Base-by-base conservation (phyloP, 2,113 vertebrate species). In the Noctilio leporinus region DNA sequence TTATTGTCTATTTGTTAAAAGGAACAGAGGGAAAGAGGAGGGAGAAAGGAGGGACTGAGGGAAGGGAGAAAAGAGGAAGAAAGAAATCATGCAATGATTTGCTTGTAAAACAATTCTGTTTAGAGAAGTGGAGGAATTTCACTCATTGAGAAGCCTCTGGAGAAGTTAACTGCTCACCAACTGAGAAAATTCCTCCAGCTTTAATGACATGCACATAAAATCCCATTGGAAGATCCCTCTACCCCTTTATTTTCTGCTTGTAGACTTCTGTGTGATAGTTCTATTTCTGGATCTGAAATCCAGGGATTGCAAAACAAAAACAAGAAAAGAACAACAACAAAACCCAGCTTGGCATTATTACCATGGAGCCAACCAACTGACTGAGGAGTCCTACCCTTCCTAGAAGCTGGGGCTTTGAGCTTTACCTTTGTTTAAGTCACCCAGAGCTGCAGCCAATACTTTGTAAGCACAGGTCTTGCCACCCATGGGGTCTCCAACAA, bases 401-500 rank as follows among this genome's bases (percentile, higher is more conserved):
- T 30, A 28, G 35, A 89, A 78, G 53, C n/a, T n/a, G 73, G 49
- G 26, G 17, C 49, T 86, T 17, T n/a, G 53, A 69, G 47, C 0
- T 26, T 97, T 97, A 99, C 99, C 99, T 97, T 97, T 81, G 12
- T 95, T 95, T 93, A 99, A 93, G 94, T 99, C 98, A 33, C 97
- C 97, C 69, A 99, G 98, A 64, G 99, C 99, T 96, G 97, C 98
- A 80, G 99, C 98, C 62, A 99, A 97, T 87, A 99, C 99, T 97
- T 99, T 98, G 95, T 99, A 99, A 0, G 99, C 99, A 51, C 97
- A 99, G 1, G 98, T 99, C 95, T 99, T 99, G 87, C 99, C 99
- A 7, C 99, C 99, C 94, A 99, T 96, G 7, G 99, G 98, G 15
- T 99, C 99, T 90, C 99, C 99, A 7, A 99, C 99, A 83, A 99